Evolutionary conservation across 2,797 vertebrate genomes (phyloP), one percentile per base, ranked within the genome.

Genomic region (Poliocrania exsul): DNA sequence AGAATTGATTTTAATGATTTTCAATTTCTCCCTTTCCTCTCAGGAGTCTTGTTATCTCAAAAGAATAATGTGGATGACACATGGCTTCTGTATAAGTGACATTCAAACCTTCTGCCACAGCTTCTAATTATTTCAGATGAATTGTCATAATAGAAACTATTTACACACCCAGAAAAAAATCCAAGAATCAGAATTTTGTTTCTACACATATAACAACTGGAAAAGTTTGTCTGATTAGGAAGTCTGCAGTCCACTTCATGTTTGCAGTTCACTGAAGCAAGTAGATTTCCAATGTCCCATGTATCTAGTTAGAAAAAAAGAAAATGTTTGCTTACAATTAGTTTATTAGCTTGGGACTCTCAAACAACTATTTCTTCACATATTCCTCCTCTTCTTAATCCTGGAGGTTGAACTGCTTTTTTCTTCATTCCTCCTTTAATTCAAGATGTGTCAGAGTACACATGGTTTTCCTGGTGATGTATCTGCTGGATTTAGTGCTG

Each of bases 231-330:
- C 17, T 40, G n/a, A 2, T 2, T 37, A 53, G 16, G 31, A 87
- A 73, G 23, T 53, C 13, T 72, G 28, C 23, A n/a, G 26, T 37
- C 28, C 9, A n/a, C n/a, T 81, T 82, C 51, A 82, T 10, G 11
- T 80, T 10, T 44, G 8, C 25, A 65, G 29, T 28, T 85, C 53
- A 49, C 42, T 35, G 40, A 58, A 75, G 31, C 21, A 56, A 58
- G 29, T 31, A 35, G 15, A 24, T 20, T 72, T 13, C 24, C 3
- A 5, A 0, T 15, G 6, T 72, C 8, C 31, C 3, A 0, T 19
- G 20, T 51, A 16, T 37, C 19, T 62, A n/a, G 3, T 9, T 49
- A 29, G 58, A 47, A 67, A 62, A 62, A 88, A 77, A 11, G 7
- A 29, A 62, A 31, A 40, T 42, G 2, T 20, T 47, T 62, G 4